phyloP scores from a whole-genome alignment of 1,140 invertebrate genomes.

The Apocrypta bakeri region DNA sequence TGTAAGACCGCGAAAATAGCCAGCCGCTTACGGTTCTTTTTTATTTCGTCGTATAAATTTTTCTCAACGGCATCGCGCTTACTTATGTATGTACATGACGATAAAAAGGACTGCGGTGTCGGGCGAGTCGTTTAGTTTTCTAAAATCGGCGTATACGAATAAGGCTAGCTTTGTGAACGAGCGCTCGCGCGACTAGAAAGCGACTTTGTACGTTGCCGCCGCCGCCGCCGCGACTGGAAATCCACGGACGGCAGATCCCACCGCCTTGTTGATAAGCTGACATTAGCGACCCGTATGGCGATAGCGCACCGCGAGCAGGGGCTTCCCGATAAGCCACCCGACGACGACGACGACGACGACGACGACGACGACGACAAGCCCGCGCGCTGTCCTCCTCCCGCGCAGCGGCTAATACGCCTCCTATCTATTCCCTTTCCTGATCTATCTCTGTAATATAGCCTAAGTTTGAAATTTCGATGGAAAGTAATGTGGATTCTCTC shows the following conservation, averaged over 20 bases:
- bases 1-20: not conserved
- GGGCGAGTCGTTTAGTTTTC: not conserved
- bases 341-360: slow-evolving; percentile 52
- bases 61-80: no score
- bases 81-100: no score
- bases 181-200: slow-evolving; percentile 60
- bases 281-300: slow-evolving; percentile 75
- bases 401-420: not conserved
- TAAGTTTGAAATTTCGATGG: not conserved
- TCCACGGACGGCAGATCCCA: slow-evolving; percentile 64
- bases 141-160: no score
- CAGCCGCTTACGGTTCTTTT: no score
- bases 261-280: slow-evolving; percentile 70
- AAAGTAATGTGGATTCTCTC: no score
- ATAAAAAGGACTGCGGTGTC: no score
- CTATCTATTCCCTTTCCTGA: slow-evolving; percentile 52
- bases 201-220: slow-evolving; percentile 59
- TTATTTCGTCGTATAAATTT: no score
- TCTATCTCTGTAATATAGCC: slow-evolving; percentile 39
- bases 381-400: not conserved
- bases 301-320: slow-evolving; percentile 61
- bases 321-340: slow-evolving; percentile 63
- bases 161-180: no score
- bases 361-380: slow-evolving; percentile 39
- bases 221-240: slow-evolving; percentile 59